A percentile compares a stretch with the other conserved stretches of the same genome.
phyloP scores from a whole-genome alignment of 1,140 invertebrate species.

The Drosophila aff. region DNA sequence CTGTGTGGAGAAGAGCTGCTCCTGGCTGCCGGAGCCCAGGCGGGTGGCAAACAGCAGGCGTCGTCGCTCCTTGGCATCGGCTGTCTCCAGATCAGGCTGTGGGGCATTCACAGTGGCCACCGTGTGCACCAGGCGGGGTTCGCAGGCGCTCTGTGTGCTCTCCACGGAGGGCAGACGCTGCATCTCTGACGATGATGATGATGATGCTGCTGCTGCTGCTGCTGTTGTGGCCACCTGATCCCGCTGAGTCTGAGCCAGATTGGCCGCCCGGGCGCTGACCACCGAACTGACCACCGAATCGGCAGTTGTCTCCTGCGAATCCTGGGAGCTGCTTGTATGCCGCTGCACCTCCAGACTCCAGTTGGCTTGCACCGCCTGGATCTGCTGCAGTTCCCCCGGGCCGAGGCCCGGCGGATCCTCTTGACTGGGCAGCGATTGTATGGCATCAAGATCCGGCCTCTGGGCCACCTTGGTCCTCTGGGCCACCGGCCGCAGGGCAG shows the following conservation, averaged over 20 bases:
- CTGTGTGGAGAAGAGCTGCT: constrained; percentile 85
- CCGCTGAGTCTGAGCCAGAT: constrained; percentile 55
- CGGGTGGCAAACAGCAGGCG: constrained; percentile 85
- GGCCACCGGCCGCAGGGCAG: constrained; percentile 64
- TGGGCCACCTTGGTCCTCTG: constrained; percentile 51
- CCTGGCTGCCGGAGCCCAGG: constrained; percentile 85
- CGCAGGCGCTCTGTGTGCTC: constrained; percentile 72
- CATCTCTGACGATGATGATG: constrained; percentile 23
- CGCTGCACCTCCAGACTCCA: constrained; percentile 80
- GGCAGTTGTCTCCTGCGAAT: constrained; percentile 69
- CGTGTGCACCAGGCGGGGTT: constrained; percentile 66
- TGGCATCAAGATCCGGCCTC: constrained; percentile 76
- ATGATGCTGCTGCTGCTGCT: neutral
- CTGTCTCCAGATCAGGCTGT: constrained; percentile 39
- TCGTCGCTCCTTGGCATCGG: constrained; percentile 76
- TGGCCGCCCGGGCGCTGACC: constrained; percentile 57
- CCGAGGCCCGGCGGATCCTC: constrained; percentile 45
- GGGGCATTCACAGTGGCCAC: constrained; percentile 68
- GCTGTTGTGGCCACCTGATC: constrained; percentile 6
- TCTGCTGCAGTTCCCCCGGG: neutral
- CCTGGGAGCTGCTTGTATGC: constrained; percentile 76
- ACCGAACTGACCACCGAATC: constrained; percentile 59
- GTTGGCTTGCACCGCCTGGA: constrained; percentile 40
- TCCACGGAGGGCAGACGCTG: constrained; percentile 71
- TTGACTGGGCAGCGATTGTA: constrained; percentile 72